These are phyloP conservation scores for Conistra vaccinii DNA, from an alignment of 2,888 invertebrate genomes.

Conservation along the genomic window DNA sequence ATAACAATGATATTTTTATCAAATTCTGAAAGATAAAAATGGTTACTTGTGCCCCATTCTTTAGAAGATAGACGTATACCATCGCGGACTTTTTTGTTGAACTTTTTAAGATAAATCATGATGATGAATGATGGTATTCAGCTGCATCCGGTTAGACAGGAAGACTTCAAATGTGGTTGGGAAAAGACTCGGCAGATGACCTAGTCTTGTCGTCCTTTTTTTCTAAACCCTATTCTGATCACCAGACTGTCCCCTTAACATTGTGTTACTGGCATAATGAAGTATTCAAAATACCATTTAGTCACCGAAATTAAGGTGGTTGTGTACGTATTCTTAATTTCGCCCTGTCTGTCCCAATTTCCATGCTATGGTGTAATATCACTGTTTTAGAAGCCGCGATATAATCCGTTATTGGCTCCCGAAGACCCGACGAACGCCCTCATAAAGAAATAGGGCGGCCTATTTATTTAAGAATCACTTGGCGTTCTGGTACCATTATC, in stretches of 20 bases:
- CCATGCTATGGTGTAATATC: background rate
- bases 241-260: too few species aligned
- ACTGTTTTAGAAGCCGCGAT: background rate
- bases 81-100: too few species aligned
- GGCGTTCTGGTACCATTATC: slow-evolving; percentile 16
- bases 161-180: background rate
- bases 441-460: slow-evolving; percentile 11
- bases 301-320: background rate
- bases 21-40: too few species aligned
- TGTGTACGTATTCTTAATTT: background rate
- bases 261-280: too few species aligned
- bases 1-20: too few species aligned
- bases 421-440: background rate
- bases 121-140: too few species aligned
- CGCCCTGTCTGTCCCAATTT: background rate
- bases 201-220: too few species aligned
- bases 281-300: background rate
- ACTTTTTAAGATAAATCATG: too few species aligned
- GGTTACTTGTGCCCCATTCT: too few species aligned
- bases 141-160: background rate
- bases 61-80: too few species aligned
- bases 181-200: background rate
- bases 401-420: slow-evolving; percentile 1
- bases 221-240: too few species aligned
- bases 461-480: slow-evolving; percentile 21